These are phyloP conservation scores for Poeciliopsis presidionis DNA, from an alignment of 2,797 vertebrate species.

Conservation along the genomic window DNA sequence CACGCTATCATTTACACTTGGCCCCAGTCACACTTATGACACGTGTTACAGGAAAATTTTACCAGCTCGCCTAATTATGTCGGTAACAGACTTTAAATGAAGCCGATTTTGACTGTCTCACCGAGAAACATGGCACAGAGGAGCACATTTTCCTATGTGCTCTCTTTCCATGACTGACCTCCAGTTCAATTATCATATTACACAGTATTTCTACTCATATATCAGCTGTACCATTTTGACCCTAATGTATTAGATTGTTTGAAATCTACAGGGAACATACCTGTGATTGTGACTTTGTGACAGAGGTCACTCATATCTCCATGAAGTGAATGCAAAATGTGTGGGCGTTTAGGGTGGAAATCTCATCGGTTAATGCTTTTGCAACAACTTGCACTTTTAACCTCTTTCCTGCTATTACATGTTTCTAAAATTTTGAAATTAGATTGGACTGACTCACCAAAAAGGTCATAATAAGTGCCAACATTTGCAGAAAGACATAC, in stretches of 20 bases:
- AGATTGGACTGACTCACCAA: not conserved
- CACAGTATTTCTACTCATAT: not conserved
- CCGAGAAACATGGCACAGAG: not conserved
- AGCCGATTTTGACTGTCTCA: not conserved
- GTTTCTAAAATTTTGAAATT: conserved; percentile 3
- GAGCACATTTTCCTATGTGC: not conserved
- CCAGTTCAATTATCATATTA: conserved; percentile 25
- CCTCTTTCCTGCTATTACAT: conserved; percentile 11
- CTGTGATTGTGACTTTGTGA: conserved; percentile 53
- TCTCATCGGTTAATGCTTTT: conserved; percentile 20
- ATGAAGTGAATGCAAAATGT: conserved; percentile 38
- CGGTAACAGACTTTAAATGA: conserved; percentile 36
- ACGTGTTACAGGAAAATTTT: conserved; percentile 42
- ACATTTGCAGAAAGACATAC: not conserved
- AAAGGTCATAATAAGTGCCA: conserved; percentile 1
- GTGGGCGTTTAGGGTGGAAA: conserved; percentile 29
- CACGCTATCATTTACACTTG: conserved; percentile 67
- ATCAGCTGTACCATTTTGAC: not conserved
- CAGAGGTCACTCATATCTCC: conserved; percentile 57
- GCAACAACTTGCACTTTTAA: conserved; percentile 22
- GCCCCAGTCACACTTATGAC: conserved; percentile 58
- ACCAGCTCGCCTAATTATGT: conserved; percentile 43
- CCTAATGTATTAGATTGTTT: not conserved
- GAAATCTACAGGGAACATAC: not conserved
- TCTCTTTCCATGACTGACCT: conserved; percentile 6